These are phyloP conservation scores for Typhlichthys eigenmanni DNA, from an alignment of 2,797 vertebrate species.

Conservation along the genomic window DNA sequence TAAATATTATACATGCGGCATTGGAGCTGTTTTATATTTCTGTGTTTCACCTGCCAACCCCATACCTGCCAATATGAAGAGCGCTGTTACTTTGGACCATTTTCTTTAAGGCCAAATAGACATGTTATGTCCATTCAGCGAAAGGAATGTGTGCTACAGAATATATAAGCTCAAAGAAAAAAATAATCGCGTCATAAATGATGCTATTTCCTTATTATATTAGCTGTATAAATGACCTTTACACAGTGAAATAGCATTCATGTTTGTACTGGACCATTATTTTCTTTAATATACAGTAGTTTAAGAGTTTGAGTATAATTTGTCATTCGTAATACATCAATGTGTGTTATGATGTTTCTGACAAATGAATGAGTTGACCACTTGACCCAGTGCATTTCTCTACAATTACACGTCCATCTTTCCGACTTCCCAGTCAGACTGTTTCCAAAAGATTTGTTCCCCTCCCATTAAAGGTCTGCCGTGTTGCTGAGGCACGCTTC, in stretches of 20 bases:
- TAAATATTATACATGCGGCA: conserved; percentile 57
- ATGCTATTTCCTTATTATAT: no score
- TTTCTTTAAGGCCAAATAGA: conserved; percentile 47
- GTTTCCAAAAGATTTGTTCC: conserved; percentile 83
- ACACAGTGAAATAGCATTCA: conserved; percentile 22
- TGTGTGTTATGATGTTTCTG: conserved; percentile 47
- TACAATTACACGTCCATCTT: conserved; percentile 63
- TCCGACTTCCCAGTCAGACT: conserved; percentile 26
- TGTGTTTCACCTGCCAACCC: conserved; percentile 31
- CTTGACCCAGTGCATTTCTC: conserved; percentile 65
- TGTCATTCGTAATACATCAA: conserved; percentile 44
- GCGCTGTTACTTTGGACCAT: conserved; percentile 33
- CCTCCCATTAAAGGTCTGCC: conserved; percentile 85
- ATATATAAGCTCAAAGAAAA: no score
- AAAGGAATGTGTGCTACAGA: background rate
- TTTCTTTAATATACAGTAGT: background rate
- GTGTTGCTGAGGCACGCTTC: conserved; percentile 83
- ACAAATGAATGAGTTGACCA: conserved; percentile 58
- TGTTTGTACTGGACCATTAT: conserved; percentile 35
- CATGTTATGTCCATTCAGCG: conserved; percentile 14
- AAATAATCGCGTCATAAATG: no score
- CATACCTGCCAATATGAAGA: conserved; percentile 34
- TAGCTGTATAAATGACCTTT: no score
- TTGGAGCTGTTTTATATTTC: conserved; percentile 39
- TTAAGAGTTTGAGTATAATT: no score